These are phyloP conservation scores for Acleris sparsana DNA, from an alignment of 2,888 invertebrate species.

Conservation along the genomic window DNA sequence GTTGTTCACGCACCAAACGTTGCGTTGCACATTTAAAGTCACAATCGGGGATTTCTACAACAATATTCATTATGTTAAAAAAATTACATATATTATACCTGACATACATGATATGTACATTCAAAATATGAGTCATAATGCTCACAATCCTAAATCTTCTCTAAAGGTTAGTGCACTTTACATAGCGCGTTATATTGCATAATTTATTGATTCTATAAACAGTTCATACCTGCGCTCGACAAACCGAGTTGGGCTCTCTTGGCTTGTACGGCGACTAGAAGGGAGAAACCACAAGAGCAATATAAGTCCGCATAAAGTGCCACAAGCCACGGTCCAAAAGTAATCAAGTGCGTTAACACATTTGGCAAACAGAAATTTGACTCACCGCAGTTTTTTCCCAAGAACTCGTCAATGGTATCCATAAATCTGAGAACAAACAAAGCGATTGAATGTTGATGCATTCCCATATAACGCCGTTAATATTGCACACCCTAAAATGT, in stretches of 20 bases:
- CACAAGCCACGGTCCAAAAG: slow-evolving; percentile 55
- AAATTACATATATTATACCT: too few species aligned
- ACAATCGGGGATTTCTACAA: too few species aligned
- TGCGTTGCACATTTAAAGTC: too few species aligned
- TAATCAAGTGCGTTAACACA: slow-evolving; percentile 59
- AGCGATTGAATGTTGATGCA: slow-evolving; percentile 45
- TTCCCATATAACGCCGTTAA: slow-evolving; percentile 10
- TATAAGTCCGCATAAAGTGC: slow-evolving; percentile 51
- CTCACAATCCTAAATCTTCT: slow-evolving; percentile 18
- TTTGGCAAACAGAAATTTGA: slow-evolving; percentile 60
- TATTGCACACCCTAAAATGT: not conserved
- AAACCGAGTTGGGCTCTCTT: slow-evolving; percentile 52
- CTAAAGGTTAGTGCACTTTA: slow-evolving; percentile 16
- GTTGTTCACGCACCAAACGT: not conserved
- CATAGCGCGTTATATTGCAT: slow-evolving; percentile 16
- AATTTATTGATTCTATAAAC: slow-evolving; percentile 21
- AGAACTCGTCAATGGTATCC: slow-evolving; percentile 68
- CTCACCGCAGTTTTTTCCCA: slow-evolving; percentile 69
- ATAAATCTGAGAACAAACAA: slow-evolving; percentile 74
- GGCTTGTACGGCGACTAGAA: slow-evolving; percentile 57
- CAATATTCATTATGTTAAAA: too few species aligned
- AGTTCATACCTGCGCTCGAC: slow-evolving; percentile 51
- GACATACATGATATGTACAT: not conserved
- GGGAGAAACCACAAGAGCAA: slow-evolving; percentile 59
- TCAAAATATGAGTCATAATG: slow-evolving; percentile 11